Evolutionary conservation across 1,140 invertebrate genomes (phyloP).

Genomic region (Parapsyche elsis): DNA sequence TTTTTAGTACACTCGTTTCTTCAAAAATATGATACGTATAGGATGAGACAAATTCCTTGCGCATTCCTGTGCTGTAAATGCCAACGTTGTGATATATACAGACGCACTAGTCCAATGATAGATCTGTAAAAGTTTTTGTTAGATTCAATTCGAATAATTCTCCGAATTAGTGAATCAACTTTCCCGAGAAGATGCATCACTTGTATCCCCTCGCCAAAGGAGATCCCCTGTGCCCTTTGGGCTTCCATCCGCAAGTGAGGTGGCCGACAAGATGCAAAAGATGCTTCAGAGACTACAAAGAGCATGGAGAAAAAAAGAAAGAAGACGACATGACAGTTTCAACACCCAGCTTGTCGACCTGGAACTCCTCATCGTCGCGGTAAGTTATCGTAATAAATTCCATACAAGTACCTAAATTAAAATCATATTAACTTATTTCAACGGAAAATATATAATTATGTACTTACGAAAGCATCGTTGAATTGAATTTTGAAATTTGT

Average conservation of each 20-base stretch:
- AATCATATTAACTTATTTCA: no score
- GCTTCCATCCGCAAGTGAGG: slow-evolving; percentile 93
- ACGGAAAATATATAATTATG: no score
- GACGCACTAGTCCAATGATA: neutral
- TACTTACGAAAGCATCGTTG: no score
- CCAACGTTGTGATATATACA: no score
- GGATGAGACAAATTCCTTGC: neutral
- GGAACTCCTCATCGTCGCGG: slow-evolving; percentile 73
- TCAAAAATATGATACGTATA: no score
- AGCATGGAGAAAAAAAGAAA: slow-evolving; percentile 80
- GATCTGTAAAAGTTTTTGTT: neutral
- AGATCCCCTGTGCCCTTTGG: slow-evolving; percentile 88
- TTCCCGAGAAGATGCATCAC: slow-evolving; percentile 74
- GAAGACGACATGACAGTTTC: slow-evolving; percentile 80
- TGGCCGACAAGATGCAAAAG: slow-evolving; percentile 93
- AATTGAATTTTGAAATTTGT: no score
- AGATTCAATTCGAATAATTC: neutral
- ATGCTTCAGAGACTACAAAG: slow-evolving; percentile 94
- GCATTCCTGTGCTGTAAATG: neutral
- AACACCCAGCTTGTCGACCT: slow-evolving; percentile 77
- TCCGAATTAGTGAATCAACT: neutral
- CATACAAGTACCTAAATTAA: no score
- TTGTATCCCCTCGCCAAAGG: slow-evolving; percentile 83
- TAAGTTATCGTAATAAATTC: slow-evolving; percentile 57
- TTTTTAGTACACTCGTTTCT: no score